A percentile compares a stretch with the other conserved stretches of the same genome.
Conservation (phyloP, 1,140 invertebrate species). For the Drusus annulatus region DNA sequence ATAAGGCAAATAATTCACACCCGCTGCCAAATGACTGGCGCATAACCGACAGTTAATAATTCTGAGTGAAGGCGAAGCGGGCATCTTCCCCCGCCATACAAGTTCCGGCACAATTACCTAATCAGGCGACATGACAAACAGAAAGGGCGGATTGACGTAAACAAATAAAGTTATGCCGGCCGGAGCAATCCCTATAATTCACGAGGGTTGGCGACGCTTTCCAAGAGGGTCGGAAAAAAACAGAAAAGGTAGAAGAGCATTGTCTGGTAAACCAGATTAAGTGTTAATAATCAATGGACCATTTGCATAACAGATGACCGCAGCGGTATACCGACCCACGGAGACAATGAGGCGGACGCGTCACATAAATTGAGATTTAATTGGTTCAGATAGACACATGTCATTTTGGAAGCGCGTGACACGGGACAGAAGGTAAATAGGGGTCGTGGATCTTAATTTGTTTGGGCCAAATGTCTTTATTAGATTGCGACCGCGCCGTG, state of each 20-base stretch:
- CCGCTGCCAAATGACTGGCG: too few species aligned
- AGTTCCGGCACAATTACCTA: constrained; percentile 4
- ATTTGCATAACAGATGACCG: constrained; percentile 41
- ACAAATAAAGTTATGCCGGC: background rate
- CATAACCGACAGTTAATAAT: background rate
- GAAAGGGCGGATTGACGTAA: constrained; percentile 17
- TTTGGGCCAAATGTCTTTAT: too few species aligned
- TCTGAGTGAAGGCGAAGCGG: background rate
- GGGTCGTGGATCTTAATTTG: too few species aligned
- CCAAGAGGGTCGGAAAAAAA: constrained; percentile 16
- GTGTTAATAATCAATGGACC: constrained; percentile 38
- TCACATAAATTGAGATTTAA: constrained; percentile 15
- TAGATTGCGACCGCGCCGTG: too few species aligned
- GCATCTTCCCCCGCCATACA: background rate
- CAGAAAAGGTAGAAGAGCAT: constrained; percentile 28
- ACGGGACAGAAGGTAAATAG: background rate
- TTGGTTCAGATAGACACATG: constrained; percentile 22
- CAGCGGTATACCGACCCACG: background rate
- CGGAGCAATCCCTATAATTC: background rate
- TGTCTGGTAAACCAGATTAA: constrained; percentile 34
- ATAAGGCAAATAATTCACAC: too few species aligned
- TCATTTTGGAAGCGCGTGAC: constrained; percentile 8
- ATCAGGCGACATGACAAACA: constrained; percentile 15
- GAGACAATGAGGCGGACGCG: background rate
- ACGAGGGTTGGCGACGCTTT: constrained; percentile 19